A percentile compares a stretch with the other conserved stretches of the same genome.
These are phyloP conservation scores for Nyctalus aviator DNA, from an alignment of 2,797 vertebrate species.

Conservation along the genomic window DNA sequence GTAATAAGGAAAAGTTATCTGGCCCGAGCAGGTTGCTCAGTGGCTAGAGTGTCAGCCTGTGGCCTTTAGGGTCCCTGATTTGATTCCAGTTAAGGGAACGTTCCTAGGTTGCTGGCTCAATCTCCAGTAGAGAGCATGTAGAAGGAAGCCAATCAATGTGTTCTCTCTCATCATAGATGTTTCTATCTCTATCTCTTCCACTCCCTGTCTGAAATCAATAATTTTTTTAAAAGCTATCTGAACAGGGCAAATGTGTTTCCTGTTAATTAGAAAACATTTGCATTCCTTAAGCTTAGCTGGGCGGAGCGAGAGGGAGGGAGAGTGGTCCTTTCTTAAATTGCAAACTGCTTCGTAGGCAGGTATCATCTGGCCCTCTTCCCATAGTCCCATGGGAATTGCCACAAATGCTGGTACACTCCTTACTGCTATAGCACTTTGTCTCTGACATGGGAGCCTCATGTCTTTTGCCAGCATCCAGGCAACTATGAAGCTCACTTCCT, in stretches of 20 bases:
- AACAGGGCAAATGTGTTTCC: background rate
- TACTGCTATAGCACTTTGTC: background rate
- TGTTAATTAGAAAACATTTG: background rate
- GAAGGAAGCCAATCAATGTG: too few relatives aligned
- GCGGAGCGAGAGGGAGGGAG: background rate
- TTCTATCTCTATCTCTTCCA: too few relatives aligned
- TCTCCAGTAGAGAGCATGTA: too few relatives aligned
- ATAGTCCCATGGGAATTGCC: fast-evolving
- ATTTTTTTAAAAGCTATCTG: too few relatives aligned
- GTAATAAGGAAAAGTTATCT: background rate
- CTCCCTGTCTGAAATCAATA: too few relatives aligned
- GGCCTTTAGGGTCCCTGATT: too few relatives aligned
- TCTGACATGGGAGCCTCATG: background rate
- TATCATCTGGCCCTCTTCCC: background rate
- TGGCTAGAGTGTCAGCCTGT: too few relatives aligned
- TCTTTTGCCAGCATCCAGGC: background rate
- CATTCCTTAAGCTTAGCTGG: too few relatives aligned
- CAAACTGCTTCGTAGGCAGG: background rate
- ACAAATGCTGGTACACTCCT: background rate
- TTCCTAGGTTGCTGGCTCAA: too few relatives aligned
- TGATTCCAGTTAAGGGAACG: too few relatives aligned
- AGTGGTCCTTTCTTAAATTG: background rate
- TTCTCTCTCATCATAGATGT: too few relatives aligned
- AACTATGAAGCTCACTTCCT: background rate
- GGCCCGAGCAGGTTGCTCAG: too few relatives aligned